These are phyloP conservation scores for Cephus rjabovi DNA, from an alignment of 2,888 invertebrate genomes.

Conservation along the genomic window DNA sequence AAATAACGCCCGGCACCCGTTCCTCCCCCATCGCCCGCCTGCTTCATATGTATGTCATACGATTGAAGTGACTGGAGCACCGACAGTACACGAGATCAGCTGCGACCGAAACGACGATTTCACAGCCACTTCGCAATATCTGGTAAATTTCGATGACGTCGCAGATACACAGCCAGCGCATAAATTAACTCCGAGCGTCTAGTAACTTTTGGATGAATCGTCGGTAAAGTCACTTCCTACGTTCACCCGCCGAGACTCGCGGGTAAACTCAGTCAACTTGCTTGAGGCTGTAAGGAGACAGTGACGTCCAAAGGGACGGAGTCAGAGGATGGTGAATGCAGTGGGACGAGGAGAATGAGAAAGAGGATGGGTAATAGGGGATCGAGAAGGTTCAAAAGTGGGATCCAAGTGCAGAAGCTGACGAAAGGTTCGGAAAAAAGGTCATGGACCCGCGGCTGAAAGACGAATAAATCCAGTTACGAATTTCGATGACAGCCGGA, in stretches of 20 bases:
- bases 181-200: neutral
- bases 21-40: neutral
- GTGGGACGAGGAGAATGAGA: neutral
- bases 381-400: too few species aligned
- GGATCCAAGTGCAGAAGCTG: neutral
- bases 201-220: neutral
- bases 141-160: neutral
- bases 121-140: neutral
- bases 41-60: neutral
- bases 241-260: neutral
- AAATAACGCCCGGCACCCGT: neutral
- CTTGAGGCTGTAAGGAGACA: neutral
- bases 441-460: neutral
- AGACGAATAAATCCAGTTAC: neutral
- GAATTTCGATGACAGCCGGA: neutral
- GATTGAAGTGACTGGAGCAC: neutral
- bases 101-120: neutral
- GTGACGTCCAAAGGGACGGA: neutral
- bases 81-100: neutral
- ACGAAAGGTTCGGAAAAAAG: neutral
- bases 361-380: too few species aligned
- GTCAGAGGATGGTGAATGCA: neutral
- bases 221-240: neutral
- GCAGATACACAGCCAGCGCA: neutral
- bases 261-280: neutral